Percentiles rank a stretch among this genome's conserved stretches.
Evolutionary conservation across 2,888 invertebrate species (phyloP).

Genomic region (Syrphus vitripennis): DNA sequence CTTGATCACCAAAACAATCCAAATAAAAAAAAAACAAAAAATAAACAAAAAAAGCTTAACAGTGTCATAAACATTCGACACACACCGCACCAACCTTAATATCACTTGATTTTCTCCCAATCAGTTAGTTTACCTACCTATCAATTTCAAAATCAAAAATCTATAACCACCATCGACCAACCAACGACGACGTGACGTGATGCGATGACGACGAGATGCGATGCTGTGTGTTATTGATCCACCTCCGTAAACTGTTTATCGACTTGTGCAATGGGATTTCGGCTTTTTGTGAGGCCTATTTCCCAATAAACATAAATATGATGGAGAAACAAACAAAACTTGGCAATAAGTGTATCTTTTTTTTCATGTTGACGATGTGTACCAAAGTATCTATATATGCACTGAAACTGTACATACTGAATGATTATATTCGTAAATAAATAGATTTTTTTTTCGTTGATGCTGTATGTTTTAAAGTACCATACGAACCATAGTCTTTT

Average conservation of each 20-base stretch:
- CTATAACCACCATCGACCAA: conserved; percentile 1
- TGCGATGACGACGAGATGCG: background rate
- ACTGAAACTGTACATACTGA: too few relatives aligned
- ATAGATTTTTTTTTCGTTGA: conserved; percentile 8
- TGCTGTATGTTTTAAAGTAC: conserved; percentile 4
- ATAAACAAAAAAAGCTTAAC: conserved; percentile 2
- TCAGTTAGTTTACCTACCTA: conserved; percentile 36
- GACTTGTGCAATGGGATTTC: conserved; percentile 10
- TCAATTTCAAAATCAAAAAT: conserved; percentile 68
- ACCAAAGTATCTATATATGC: too few relatives aligned
- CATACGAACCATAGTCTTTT: background rate
- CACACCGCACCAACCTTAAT: conserved; percentile 8
- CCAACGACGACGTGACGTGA: background rate
- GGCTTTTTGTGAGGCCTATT: background rate
- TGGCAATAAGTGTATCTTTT: conserved; percentile 28
- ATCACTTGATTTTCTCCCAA: conserved; percentile 58
- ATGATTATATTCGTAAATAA: background rate
- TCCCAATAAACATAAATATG: background rate
- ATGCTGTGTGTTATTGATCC: background rate
- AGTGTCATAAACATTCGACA: conserved; percentile 19
- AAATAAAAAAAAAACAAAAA: too few relatives aligned
- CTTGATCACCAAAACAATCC: conserved; percentile 11
- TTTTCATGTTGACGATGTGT: background rate
- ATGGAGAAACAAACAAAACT: conserved; percentile 18
- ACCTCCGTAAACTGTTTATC: background rate